These are phyloP conservation scores for Octodonta nipae DNA, from an alignment of 2,888 invertebrate genomes.

Conservation along the genomic window DNA sequence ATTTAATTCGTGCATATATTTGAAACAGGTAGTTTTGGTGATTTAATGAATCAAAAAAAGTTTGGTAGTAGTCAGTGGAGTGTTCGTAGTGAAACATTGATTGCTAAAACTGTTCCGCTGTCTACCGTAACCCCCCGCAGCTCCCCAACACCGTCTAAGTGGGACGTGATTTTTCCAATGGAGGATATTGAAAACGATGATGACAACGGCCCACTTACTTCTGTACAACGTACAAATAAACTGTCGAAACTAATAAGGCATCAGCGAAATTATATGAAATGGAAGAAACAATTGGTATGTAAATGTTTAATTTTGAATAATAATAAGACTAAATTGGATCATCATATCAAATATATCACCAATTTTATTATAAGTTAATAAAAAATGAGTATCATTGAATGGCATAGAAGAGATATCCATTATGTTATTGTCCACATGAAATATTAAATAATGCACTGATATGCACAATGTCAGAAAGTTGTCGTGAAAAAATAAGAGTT, in stretches of 20 bases:
- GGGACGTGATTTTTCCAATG: conserved; percentile 21
- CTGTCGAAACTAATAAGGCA: conserved; percentile 54
- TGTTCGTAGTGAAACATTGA: conserved; percentile 55
- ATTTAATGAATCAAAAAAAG: conserved; percentile 62
- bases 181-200: conserved; percentile 19
- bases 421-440: no score
- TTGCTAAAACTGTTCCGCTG: conserved; percentile 58
- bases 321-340: no score
- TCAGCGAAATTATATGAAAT: conserved; percentile 36
- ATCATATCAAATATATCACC: no score
- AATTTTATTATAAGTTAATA: no score
- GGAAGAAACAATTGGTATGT: conserved; percentile 9
- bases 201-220: conserved; percentile 46
- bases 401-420: no score
- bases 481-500: no score
- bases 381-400: no score
- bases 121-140: conserved; percentile 54
- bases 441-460: no score
- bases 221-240: conserved; percentile 54
- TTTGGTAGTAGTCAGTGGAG: conserved; percentile 60
- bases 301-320: no score
- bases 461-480: no score
- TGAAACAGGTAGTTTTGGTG: conserved; percentile 56
- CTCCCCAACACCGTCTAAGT: conserved; percentile 35
- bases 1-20: no score